Conservation (phyloP, 2,113 vertebrate species). For the Heterochromis multidens region DNA sequence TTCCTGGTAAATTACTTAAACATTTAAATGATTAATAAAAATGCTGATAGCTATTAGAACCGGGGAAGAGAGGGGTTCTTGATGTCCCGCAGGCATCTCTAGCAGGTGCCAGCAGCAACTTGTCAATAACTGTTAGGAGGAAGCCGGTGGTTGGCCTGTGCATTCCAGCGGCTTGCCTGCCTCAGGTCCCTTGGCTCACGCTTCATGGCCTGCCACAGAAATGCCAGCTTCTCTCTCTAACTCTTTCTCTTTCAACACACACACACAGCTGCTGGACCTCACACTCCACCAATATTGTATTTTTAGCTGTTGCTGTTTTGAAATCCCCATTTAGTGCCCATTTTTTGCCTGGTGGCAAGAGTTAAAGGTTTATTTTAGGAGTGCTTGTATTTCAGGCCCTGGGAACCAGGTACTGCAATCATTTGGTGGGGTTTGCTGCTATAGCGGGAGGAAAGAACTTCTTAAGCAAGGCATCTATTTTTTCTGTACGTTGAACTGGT, state of each 20-base stretch:
- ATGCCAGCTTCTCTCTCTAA: slow-evolving; percentile 54
- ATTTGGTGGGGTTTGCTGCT: slow-evolving; percentile 49
- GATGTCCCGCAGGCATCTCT: slow-evolving; percentile 10
- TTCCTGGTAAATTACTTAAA: neutral
- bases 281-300: slow-evolving; percentile 67
- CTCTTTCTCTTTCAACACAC: slow-evolving; percentile 2
- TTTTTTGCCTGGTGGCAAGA: slow-evolving; percentile 66
- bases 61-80: neutral
- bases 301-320: slow-evolving; percentile 74
- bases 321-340: slow-evolving; percentile 63
- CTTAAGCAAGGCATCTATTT: neutral
- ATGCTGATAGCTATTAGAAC: neutral
- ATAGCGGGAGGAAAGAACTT: slow-evolving; percentile 14
- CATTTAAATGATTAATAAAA: neutral
- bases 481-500: slow-evolving; percentile 1
- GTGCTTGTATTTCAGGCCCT: slow-evolving; percentile 52
- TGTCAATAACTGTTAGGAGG: slow-evolving; percentile 68
- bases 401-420: slow-evolving; percentile 65
- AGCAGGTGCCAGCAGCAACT: slow-evolving; percentile 69
- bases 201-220: slow-evolving; percentile 61
- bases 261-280: slow-evolving; percentile 55
- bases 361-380: slow-evolving; percentile 74
- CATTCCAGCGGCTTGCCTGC: slow-evolving; percentile 70
- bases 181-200: slow-evolving; percentile 59
- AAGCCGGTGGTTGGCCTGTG: slow-evolving; percentile 69